phyloP scores from a whole-genome alignment of 2,113 vertebrate species.

The Laticauda colubrina region DNA sequence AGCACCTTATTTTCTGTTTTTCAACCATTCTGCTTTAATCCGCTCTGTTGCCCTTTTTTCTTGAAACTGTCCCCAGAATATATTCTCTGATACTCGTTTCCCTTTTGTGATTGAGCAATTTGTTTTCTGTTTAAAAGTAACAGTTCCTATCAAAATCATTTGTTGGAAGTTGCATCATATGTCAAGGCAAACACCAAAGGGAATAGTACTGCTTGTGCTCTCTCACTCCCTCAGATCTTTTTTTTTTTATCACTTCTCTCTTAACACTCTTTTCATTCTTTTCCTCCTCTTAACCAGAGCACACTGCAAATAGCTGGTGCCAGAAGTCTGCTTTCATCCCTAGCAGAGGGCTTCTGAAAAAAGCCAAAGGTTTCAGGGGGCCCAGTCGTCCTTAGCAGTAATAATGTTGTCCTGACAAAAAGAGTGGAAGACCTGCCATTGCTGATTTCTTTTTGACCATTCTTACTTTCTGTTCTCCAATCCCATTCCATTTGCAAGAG shows the following conservation, averaged over 20 bases:
- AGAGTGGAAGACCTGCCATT: background rate
- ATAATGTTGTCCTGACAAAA: background rate
- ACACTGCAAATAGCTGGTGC: background rate
- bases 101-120: background rate
- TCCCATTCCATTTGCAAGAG: background rate
- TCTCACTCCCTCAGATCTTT: background rate
- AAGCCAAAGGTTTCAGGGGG: background rate
- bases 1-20: background rate
- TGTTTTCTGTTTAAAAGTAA: background rate
- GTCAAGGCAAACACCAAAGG: background rate
- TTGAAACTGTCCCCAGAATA: background rate
- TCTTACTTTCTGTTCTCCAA: background rate
- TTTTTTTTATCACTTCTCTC: background rate
- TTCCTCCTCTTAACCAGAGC: background rate
- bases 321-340: background rate
- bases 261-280: background rate
- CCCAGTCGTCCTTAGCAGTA: background rate
- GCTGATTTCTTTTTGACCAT: background rate
- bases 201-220: background rate
- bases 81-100: background rate
- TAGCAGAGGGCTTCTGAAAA: background rate
- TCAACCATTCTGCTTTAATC: background rate
- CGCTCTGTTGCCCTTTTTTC: background rate
- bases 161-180: background rate
- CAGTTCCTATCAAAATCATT: background rate